phyloP scores from a whole-genome alignment of 92 coral and sea anemone genomes.

The Actinostola sp. region DNA sequence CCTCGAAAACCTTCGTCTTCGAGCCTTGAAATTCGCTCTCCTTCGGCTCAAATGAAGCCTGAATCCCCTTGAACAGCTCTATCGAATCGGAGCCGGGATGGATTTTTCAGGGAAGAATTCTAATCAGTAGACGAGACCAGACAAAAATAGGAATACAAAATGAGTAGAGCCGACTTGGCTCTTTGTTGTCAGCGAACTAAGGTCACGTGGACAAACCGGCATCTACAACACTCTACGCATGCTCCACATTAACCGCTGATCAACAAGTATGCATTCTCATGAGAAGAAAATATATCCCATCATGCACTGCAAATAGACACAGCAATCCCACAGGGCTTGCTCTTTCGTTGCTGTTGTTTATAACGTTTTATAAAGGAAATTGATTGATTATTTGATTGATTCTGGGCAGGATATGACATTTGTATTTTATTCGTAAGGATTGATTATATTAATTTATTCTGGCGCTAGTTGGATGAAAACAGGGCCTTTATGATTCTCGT shows the following conservation, averaged over 20 bases:
- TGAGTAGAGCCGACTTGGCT: constrained; percentile 60
- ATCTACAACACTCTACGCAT: constrained; percentile 52
- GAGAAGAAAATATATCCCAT: background rate
- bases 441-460: too few species aligned
- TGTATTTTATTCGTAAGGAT: too few species aligned
- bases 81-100: constrained; percentile 13
- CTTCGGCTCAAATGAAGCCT: background rate
- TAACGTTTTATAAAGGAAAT: too few species aligned
- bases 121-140: constrained; percentile 74
- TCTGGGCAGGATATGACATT: too few species aligned
- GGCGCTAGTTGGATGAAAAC: too few species aligned
- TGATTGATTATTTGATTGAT: too few species aligned
- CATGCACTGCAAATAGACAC: background rate
- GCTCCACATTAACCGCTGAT: constrained; percentile 45
- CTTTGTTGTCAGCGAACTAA: constrained; percentile 94
- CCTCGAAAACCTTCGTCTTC: constrained; percentile 20
- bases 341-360: too few species aligned
- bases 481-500: too few species aligned
- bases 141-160: constrained; percentile 74
- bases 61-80: background rate
- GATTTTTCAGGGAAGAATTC: constrained; percentile 43
- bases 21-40: background rate
- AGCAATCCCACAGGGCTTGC: constrained; percentile 20
- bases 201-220: constrained; percentile 85
- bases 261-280: background rate